A percentile compares a stretch with the other conserved stretches of the same genome.
Conservation (phyloP, 2,113 vertebrate species). For the Rousettus leschenaultii region DNA sequence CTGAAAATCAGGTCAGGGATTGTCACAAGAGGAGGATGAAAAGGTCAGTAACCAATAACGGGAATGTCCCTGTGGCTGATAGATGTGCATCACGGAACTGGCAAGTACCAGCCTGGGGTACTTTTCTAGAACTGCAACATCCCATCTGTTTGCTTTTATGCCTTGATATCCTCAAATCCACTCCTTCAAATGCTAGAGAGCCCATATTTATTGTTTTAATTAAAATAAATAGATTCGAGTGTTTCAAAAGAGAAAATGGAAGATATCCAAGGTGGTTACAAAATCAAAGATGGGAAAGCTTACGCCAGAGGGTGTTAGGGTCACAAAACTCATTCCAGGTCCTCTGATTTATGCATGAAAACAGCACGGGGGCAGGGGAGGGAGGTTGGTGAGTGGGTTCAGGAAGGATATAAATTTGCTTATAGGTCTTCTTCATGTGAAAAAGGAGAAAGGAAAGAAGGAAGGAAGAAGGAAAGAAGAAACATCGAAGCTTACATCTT, state of each 20-base stretch:
- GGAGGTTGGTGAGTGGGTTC: background rate
- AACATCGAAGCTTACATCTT: background rate
- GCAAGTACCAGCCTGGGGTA: background rate
- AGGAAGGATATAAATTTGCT: background rate
- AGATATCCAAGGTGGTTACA: background rate
- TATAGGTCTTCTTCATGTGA: background rate
- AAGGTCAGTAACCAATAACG: background rate
- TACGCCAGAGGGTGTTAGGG: background rate
- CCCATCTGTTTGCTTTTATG: constrained; percentile 14
- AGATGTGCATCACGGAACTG: background rate
- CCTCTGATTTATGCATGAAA: background rate
- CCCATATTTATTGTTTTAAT: constrained; percentile 37
- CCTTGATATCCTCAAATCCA: background rate
- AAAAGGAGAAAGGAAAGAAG: background rate
- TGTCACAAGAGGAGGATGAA: background rate
- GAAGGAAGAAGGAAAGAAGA: background rate
- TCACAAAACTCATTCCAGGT: background rate
- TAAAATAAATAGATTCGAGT: constrained; percentile 20
- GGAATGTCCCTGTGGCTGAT: background rate
- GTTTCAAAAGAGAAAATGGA: constrained; percentile 21
- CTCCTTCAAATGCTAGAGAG: background rate
- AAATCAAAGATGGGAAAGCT: background rate
- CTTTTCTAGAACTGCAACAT: background rate
- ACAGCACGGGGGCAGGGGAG: background rate
- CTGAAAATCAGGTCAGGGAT: constrained; percentile 16